phyloP scores from a whole-genome alignment of 2,113 vertebrate species.

The Chamaetylas fuelleborni region DNA sequence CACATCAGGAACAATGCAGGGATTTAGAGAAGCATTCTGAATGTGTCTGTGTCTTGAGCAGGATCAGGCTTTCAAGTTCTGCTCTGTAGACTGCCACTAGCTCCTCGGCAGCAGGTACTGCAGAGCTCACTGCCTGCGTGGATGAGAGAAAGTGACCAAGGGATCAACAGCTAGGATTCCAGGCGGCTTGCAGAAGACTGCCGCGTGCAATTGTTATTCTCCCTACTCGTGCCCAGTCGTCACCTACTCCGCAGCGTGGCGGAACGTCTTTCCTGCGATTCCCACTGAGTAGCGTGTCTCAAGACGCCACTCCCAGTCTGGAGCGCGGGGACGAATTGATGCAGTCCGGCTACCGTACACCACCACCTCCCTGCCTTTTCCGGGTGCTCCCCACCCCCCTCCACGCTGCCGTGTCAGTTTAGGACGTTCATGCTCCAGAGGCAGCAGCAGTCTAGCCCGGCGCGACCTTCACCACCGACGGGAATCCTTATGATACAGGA shows the following conservation, averaged over 20 bases:
- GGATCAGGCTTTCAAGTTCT: background rate
- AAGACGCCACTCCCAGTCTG: background rate
- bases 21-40: background rate
- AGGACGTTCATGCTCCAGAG: background rate
- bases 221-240: background rate
- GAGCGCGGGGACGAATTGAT: background rate
- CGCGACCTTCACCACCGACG: background rate
- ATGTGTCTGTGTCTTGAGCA: background rate
- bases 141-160: background rate
- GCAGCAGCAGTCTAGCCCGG: background rate
- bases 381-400: background rate
- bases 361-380: background rate
- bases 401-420: background rate
- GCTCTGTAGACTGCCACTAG: background rate
- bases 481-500: background rate
- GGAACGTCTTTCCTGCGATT: background rate
- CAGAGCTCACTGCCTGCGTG: background rate
- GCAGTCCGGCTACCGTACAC: background rate
- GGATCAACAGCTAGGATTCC: background rate
- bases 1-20: background rate
- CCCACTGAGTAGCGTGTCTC: background rate
- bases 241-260: background rate
- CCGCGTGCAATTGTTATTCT: background rate
- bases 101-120: background rate
- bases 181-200: background rate